These are phyloP conservation scores for Poeciliopsis presidionis DNA, from an alignment of 2,797 vertebrate species.

Conservation along the genomic window DNA sequence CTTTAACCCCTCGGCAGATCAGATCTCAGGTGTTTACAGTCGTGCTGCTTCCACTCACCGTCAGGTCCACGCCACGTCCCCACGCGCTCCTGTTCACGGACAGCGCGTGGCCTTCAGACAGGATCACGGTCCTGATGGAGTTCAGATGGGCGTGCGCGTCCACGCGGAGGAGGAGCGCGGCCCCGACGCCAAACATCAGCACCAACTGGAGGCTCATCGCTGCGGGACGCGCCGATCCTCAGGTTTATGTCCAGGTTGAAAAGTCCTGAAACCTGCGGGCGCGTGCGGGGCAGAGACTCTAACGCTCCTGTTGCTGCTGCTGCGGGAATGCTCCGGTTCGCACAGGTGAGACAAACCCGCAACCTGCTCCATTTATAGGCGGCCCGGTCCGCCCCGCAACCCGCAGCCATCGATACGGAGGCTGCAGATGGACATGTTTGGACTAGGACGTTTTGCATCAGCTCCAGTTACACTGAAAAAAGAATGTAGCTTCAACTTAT, in stretches of 20 bases:
- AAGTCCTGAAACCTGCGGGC: neutral
- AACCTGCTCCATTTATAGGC: neutral
- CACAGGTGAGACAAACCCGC: neutral
- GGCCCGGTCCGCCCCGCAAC: neutral
- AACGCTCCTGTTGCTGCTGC: neutral
- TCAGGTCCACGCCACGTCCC: constrained; percentile 56
- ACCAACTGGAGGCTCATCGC: constrained; percentile 1
- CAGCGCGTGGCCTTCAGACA: constrained; percentile 43
- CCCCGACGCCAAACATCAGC: constrained; percentile 18
- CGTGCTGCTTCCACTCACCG: constrained; percentile 33
- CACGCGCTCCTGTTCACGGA: constrained; percentile 61
- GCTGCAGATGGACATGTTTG: neutral
- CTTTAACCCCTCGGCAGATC: too few relatives aligned
- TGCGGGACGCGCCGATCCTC: neutral
- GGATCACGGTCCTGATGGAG: constrained; percentile 59
- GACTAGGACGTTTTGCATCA: neutral
- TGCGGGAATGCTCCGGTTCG: neutral
- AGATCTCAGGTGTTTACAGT: neutral
- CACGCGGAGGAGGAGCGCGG: constrained; percentile 22
- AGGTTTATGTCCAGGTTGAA: too few relatives aligned
- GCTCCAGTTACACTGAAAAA: too few relatives aligned
- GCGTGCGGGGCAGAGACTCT: neutral
- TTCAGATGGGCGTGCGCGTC: constrained; percentile 59
- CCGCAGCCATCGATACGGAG: constrained; percentile 3
- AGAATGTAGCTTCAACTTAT: neutral